A percentile compares a stretch with the other conserved stretches of the same genome.
phyloP scores from a whole-genome alignment of 2,113 vertebrate species.

The Larimichthys crocea region DNA sequence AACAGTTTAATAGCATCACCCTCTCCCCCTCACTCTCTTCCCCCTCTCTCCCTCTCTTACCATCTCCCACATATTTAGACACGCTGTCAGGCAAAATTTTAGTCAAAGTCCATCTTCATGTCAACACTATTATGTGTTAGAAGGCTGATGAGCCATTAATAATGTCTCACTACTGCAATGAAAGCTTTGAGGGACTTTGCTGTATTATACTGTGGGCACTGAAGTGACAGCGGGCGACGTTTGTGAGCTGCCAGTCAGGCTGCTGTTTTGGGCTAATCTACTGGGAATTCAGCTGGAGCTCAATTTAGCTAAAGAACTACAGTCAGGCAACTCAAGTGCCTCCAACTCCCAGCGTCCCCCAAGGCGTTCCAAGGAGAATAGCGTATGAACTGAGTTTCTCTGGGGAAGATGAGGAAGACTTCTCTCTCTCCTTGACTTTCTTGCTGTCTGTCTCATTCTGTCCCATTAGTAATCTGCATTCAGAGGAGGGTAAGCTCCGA shows the following conservation, averaged over 20 bases:
- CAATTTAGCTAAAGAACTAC: constrained; percentile 54
- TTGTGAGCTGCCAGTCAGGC: constrained; percentile 47
- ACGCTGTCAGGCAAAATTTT: constrained; percentile 58
- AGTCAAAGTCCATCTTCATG: constrained; percentile 61
- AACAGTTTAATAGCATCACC: constrained; percentile 19
- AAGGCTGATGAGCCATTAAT: constrained; percentile 59
- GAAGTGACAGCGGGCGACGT: constrained; percentile 40
- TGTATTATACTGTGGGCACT: constrained; percentile 42
- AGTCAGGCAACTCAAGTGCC: constrained; percentile 53
- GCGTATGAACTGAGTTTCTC: constrained; percentile 10
- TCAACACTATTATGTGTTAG: constrained; percentile 67
- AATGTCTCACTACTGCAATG: constrained; percentile 35
- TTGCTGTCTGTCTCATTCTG: constrained; percentile 23
- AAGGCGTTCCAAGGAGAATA: constrained; percentile 34
- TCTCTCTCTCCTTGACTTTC: constrained; percentile 28
- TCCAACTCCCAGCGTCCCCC: constrained; percentile 57
- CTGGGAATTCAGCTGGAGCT: constrained; percentile 44
- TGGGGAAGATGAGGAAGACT: constrained; percentile 17
- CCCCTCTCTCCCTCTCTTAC: neutral
- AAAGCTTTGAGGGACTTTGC: constrained; percentile 38
- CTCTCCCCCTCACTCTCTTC: neutral
- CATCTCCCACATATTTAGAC: constrained; percentile 61
- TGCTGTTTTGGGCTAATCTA: constrained; percentile 52
- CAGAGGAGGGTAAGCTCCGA: constrained; percentile 25
- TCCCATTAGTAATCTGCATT: constrained; percentile 39